A percentile compares a stretch with the other conserved stretches of the same genome.
Conservation (phyloP, 2,888 invertebrate species). For the Eupeodes luniger region DNA sequence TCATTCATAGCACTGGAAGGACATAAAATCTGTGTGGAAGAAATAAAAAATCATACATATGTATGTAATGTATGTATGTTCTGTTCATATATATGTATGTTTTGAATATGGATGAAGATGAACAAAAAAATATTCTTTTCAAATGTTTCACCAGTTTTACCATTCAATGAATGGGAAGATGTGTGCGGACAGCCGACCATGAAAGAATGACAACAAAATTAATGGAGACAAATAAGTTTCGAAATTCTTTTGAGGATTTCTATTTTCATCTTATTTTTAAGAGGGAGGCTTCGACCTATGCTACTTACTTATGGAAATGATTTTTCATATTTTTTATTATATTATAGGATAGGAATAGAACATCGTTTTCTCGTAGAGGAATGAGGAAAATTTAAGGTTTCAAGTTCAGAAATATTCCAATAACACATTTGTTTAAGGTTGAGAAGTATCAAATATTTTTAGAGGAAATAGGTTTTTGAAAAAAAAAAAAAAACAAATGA, state of each 20-base stretch:
- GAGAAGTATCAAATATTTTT: too few species aligned
- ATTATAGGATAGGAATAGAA: too few species aligned
- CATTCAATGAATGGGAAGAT: constrained; percentile 7
- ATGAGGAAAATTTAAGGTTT: too few species aligned
- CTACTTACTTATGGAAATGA: neutral
- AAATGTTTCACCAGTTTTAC: constrained; percentile 15
- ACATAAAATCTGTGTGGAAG: constrained; percentile 1
- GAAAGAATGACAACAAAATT: constrained; percentile 22
- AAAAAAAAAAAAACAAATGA: too few species aligned
- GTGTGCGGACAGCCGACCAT: constrained; percentile 31
- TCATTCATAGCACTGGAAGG: constrained; percentile 41
- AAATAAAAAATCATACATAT: neutral
- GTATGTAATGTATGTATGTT: neutral
- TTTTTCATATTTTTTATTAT: neutral
- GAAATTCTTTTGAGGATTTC: constrained; percentile 2
- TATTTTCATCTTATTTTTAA: neutral
- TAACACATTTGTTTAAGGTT: too few species aligned
- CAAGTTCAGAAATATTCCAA: too few species aligned
- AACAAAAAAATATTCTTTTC: constrained; percentile 27
- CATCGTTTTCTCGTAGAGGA: too few species aligned
- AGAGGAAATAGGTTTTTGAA: too few species aligned
- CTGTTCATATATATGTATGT: neutral
- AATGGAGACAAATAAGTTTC: constrained; percentile 33
- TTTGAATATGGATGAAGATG: too few species aligned
- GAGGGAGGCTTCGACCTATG: neutral